Base-by-base conservation (phyloP, 2,797 vertebrate genomes). In the Huso huso region DNA sequence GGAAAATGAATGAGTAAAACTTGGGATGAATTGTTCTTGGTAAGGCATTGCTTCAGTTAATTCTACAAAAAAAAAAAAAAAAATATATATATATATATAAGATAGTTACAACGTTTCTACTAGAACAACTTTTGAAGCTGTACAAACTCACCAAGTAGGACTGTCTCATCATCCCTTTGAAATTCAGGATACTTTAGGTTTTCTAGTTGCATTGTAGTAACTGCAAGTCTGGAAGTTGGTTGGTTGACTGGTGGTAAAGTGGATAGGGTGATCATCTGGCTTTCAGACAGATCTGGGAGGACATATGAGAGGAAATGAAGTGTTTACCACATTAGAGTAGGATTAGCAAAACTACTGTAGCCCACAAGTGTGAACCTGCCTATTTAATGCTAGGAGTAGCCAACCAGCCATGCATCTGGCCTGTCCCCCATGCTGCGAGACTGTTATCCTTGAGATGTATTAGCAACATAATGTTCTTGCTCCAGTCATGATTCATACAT, bases 121-220 rank as follows among this genome's bases (percentile, higher is more conserved):
- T 13, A 11, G 15, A 5, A 15, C 18, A 9, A 49, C 4, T 7
- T 15, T 18, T 52, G 4, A 48, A 12, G 18, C 9, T 7, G 10
- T 10, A 60, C 5, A 61, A 60, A 48, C 49, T 48, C 49, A 49
- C 37, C 51, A 48, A 48, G 11, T 10, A 66, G 8, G n/a, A 48
- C 51, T 8, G 12, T 48, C 76, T 79, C 76, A 85, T 77, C 77
- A 49, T 79, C 71, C 12, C 2, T 62, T 15, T 51, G 37, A 10
- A 67, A 18, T 48, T 73, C 75, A 48, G 8, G 9, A 37, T 6
- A 10, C 6, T 48, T 9, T 2, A 5, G 3, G 55, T 15, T 58
- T 7, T n/a, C 15, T n/a, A 13, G 15, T 7, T 11, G 15, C 15
- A n/a, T 13, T 6, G 10, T 11, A 58, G 55, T 11, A 7, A 7